Evolutionary conservation across 1,140 invertebrate genomes (phyloP).

Genomic region (Nylanderia fulva): DNA sequence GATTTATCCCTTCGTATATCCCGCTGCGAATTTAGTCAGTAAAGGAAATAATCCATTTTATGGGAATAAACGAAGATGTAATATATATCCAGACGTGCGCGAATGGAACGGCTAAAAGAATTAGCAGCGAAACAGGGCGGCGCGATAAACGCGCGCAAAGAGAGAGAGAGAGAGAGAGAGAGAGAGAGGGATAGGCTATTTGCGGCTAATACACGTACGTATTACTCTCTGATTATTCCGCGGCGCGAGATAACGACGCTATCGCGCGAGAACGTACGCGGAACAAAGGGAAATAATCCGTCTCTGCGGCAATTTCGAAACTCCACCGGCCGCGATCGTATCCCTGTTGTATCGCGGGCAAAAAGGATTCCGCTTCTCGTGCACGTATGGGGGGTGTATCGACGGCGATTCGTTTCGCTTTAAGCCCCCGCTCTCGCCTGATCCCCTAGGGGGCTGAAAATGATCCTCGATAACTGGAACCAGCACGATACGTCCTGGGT

Average conservation of each 20-base stretch:
- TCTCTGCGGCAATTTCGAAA: slow-evolving; percentile 72
- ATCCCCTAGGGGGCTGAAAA: slow-evolving; percentile 80
- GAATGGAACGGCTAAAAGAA: slow-evolving; percentile 57
- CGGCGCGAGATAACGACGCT: slow-evolving; percentile 52
- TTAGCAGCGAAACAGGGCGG: slow-evolving; percentile 27
- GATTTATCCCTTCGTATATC: slow-evolving; percentile 50
- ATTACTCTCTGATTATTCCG: slow-evolving; percentile 63
- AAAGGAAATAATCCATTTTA: slow-evolving; percentile 58
- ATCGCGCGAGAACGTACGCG: slow-evolving; percentile 42
- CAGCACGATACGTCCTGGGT: slow-evolving; percentile 75
- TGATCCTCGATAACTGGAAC: slow-evolving; percentile 83
- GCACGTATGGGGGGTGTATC: slow-evolving; percentile 78
- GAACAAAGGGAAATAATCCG: slow-evolving; percentile 72
- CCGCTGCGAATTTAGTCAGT: slow-evolving; percentile 48
- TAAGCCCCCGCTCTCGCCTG: slow-evolving; percentile 78
- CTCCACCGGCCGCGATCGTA: slow-evolving; percentile 65
- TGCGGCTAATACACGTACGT: slow-evolving; percentile 60
- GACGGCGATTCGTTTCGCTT: slow-evolving; percentile 83
- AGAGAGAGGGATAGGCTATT: slow-evolving; percentile 26
- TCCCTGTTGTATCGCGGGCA: slow-evolving; percentile 71
- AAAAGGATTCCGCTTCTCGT: slow-evolving; percentile 79
- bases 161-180: background rate
- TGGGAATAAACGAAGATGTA: slow-evolving; percentile 56
- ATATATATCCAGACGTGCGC: slow-evolving; percentile 39
- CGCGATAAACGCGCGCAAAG: slow-evolving; percentile 39